Evolutionary conservation across 1,140 invertebrate genomes (phyloP).

Genomic region (Ectropis grisescens): DNA sequence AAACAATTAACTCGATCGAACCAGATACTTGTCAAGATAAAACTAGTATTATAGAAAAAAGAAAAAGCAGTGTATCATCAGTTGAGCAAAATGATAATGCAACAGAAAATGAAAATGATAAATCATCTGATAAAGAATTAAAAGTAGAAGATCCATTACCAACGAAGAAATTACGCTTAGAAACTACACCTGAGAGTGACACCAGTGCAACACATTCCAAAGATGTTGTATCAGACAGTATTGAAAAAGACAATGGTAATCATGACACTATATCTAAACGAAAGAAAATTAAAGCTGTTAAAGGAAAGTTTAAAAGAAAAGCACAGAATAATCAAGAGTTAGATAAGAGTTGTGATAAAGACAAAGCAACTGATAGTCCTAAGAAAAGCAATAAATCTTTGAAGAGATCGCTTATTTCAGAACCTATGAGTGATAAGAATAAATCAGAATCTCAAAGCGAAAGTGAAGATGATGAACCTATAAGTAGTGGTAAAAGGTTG

Average conservation of each 20-base stretch:
- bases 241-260: conserved; percentile 26
- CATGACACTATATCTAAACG: conserved; percentile 32
- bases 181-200: conserved; percentile 39
- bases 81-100: conserved; percentile 28
- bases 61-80: conserved; percentile 58
- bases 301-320: conserved; percentile 52
- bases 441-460: conserved; percentile 65
- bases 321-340: conserved; percentile 20
- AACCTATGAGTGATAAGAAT: conserved; percentile 46
- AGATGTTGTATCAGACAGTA: conserved; percentile 30
- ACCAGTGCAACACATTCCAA: conserved; percentile 40
- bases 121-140: conserved; percentile 31
- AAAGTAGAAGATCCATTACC: conserved; percentile 44
- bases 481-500: conserved; percentile 47
- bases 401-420: conserved; percentile 45
- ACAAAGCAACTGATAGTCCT: conserved; percentile 25
- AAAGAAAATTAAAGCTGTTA: conserved; percentile 58
- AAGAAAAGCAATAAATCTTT: conserved; percentile 49
- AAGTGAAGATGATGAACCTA: conserved; percentile 52
- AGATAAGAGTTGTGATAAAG: conserved; percentile 25
- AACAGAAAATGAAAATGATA: conserved; percentile 38
- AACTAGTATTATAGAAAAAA: conserved; percentile 57
- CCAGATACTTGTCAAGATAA: conserved; percentile 44
- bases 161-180: conserved; percentile 53
- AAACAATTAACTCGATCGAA: conserved; percentile 33